These are phyloP conservation scores for Larimichthys polyactis DNA, from an alignment of 2,113 vertebrate genomes.

Conservation along the genomic window DNA sequence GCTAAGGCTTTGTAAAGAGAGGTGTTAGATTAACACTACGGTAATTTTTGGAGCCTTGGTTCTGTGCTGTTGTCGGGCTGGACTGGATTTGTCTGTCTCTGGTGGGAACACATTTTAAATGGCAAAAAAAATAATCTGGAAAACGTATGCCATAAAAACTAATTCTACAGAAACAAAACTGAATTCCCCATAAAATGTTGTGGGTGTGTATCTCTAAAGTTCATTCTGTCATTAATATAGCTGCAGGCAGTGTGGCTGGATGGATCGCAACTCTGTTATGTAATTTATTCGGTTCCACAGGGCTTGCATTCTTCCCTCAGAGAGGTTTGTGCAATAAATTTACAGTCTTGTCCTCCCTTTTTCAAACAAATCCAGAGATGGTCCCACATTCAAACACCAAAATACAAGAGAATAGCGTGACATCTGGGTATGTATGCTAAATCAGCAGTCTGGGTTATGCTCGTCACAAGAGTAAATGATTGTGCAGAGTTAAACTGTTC, in stretches of 20 bases:
- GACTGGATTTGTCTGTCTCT: background rate
- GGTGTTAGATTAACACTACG: slow-evolving; percentile 1
- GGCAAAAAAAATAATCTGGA: background rate
- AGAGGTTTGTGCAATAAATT: slow-evolving; percentile 3
- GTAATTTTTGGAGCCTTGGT: background rate
- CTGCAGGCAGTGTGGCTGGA: background rate
- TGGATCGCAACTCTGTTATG: background rate
- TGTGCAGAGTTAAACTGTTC: background rate
- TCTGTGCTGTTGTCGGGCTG: background rate
- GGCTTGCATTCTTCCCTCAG: background rate
- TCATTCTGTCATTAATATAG: background rate
- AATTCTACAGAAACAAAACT: background rate
- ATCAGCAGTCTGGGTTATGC: background rate
- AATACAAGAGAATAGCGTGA: background rate
- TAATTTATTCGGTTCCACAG: slow-evolving; percentile 2
- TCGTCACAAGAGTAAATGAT: background rate
- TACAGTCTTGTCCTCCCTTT: background rate
- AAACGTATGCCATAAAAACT: too few species aligned
- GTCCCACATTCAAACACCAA: background rate
- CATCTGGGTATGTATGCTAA: background rate
- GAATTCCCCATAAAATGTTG: background rate
- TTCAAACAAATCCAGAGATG: background rate
- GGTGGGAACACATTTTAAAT: background rate
- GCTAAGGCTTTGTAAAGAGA: background rate
- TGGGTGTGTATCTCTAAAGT: background rate